phyloP scores from a whole-genome alignment of 2,113 vertebrate species.

The Malaclemys terrapin region DNA sequence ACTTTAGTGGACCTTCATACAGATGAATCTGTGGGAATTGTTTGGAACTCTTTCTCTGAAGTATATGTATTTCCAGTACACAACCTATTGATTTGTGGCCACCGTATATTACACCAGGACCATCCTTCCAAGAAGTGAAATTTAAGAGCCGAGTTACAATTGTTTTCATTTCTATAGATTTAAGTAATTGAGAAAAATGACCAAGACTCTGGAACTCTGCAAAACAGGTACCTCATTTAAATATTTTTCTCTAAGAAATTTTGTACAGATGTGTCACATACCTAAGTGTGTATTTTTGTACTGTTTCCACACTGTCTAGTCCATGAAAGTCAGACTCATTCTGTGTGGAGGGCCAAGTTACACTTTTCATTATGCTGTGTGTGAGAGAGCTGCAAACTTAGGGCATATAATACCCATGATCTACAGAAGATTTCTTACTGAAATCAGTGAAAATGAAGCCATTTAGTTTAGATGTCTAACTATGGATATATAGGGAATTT shows the following conservation, averaged over 20 bases:
- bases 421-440: too few relatives aligned
- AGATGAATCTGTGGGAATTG: not conserved
- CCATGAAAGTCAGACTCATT: not conserved
- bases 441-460: too few relatives aligned
- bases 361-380: not conserved
- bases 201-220: not conserved
- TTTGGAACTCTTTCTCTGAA: not conserved
- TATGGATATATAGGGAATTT: not conserved
- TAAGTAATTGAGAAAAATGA: not conserved
- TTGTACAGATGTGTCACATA: not conserved
- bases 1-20: not conserved
- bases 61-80: not conserved
- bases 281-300: not conserved
- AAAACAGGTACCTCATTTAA: not conserved
- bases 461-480: fast-evolving
- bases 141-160: not conserved
- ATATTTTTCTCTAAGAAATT: not conserved
- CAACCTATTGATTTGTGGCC: not conserved
- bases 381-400: not conserved
- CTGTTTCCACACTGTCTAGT: not conserved
- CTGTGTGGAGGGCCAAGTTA: not conserved
- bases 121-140: not conserved
- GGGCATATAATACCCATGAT: not conserved
- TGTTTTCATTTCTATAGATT: not conserved
- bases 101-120: not conserved